phyloP scores from a whole-genome alignment of 2,797 vertebrate genomes.

The Ceyx erithaca region DNA sequence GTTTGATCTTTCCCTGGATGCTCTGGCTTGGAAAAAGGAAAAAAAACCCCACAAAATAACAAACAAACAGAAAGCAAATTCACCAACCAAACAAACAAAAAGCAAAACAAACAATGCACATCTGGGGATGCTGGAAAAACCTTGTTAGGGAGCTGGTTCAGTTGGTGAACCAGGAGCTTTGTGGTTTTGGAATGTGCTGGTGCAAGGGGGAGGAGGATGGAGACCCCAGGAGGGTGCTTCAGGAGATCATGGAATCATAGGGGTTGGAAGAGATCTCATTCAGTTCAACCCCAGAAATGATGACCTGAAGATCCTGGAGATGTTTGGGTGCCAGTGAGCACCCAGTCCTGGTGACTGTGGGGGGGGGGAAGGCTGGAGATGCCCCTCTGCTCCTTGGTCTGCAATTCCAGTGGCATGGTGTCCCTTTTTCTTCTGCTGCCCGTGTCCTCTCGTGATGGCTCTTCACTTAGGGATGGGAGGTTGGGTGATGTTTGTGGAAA shows the following conservation, averaged over 20 bases:
- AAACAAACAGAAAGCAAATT: neutral
- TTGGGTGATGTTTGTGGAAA: neutral
- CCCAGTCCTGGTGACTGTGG: neutral
- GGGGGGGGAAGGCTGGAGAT: neutral
- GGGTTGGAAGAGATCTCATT: too few relatives aligned
- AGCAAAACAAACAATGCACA: neutral
- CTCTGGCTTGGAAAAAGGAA: neutral
- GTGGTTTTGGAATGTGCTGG: neutral
- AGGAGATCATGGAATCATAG: neutral
- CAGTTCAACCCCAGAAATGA: neutral
- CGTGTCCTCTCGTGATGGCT: rapidly evolving
- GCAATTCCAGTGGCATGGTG: neutral
- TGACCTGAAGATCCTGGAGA: neutral
- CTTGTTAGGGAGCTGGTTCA: neutral
- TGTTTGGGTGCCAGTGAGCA: rapidly evolving
- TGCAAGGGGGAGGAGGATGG: neutral
- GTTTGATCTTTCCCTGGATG: neutral
- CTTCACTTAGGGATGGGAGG: rapidly evolving
- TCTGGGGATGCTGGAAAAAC: neutral
- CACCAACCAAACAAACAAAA: neutral
- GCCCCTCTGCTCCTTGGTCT: neutral
- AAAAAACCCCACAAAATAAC: too few relatives aligned
- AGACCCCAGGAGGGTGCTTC: neutral
- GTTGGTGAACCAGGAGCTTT: neutral
- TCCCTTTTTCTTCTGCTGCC: neutral